A percentile compares a stretch with the other conserved stretches of the same genome.
phyloP scores from a whole-genome alignment of 2,113 vertebrate species.

The Martes martes region DNA sequence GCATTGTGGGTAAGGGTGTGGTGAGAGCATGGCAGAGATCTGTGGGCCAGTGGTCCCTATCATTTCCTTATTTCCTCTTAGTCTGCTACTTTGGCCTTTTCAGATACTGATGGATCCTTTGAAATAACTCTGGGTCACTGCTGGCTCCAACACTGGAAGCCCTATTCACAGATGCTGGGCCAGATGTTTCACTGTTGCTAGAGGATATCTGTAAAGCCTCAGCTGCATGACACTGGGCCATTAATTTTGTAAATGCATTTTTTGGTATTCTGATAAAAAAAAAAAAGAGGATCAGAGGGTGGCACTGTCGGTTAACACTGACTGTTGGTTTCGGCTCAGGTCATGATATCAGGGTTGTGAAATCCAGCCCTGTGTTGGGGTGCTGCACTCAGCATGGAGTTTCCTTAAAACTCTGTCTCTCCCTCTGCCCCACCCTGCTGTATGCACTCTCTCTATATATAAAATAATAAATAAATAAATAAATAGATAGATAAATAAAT shows the following conservation, averaged over 20 bases:
- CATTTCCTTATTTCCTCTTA: background rate
- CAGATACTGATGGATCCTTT: background rate
- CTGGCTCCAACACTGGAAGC: background rate
- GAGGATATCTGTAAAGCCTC: background rate
- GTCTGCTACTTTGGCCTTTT: background rate
- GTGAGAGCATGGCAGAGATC: background rate
- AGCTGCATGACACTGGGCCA: background rate
- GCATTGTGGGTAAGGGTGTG: background rate
- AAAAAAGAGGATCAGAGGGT: background rate
- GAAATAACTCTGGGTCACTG: background rate
- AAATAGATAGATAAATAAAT: background rate
- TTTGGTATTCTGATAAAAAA: background rate
- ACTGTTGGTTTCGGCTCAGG: background rate
- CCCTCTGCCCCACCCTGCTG: background rate
- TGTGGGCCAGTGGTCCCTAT: background rate
- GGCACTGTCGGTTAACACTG: background rate
- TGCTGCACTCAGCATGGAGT: background rate
- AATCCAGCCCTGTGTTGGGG: background rate
- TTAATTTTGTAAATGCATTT: background rate
- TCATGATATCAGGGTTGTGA: background rate
- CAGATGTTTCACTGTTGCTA: background rate
- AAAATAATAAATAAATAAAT: too few relatives aligned
- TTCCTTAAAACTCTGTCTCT: background rate
- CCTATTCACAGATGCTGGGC: background rate
- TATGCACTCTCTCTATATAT: accelerated